Conservation (phyloP, 2,113 vertebrate species). For the Eonycteris spelaea region DNA sequence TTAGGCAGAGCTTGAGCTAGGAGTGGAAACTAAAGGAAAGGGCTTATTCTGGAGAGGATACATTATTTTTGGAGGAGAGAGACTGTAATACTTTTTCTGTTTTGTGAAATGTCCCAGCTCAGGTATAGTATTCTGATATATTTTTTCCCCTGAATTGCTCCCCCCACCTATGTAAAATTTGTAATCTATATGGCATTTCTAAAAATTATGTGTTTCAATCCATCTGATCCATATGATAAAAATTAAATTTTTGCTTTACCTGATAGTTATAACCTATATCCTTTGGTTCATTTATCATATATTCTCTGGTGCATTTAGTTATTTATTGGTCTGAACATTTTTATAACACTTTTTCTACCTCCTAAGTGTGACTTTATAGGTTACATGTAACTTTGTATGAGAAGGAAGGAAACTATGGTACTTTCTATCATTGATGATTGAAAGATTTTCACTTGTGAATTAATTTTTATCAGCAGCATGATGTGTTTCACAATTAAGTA, state of each 20-base stretch:
- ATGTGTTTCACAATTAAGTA: neutral
- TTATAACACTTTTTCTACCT: neutral
- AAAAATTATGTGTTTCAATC: neutral
- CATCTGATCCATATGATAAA: neutral
- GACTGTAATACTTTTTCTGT: neutral
- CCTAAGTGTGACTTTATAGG: neutral
- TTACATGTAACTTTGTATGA: neutral
- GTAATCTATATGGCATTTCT: conserved; percentile 8
- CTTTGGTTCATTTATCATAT: neutral
- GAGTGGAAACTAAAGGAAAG: neutral
- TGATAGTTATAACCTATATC: neutral
- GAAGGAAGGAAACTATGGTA: neutral
- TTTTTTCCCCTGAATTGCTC: neutral
- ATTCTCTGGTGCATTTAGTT: neutral
- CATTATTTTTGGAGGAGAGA: neutral
- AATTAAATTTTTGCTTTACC: neutral
- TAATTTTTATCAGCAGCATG: neutral
- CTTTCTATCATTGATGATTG: neutral
- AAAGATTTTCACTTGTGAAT: neutral
- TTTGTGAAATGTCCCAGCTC: neutral
- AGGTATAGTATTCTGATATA: neutral
- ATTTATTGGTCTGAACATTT: conserved; percentile 18
- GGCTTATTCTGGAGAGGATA: neutral
- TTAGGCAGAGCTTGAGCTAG: neutral
- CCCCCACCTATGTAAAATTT: neutral